phyloP scores from a whole-genome alignment of 2,113 vertebrate genomes.

The Aspidoscelis tigris region DNA sequence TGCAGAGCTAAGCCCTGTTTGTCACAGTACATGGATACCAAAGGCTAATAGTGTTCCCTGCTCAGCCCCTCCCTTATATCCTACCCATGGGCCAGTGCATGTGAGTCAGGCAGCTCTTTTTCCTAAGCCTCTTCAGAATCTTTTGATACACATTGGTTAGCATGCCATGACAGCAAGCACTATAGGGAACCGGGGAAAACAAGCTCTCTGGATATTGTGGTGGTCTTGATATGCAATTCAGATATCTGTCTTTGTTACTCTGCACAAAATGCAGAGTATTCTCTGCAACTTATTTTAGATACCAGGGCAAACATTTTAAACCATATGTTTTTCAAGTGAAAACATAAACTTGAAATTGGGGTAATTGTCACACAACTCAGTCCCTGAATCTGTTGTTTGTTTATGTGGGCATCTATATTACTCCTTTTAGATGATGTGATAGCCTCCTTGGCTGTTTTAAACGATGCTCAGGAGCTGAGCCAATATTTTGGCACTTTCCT shows the following conservation, averaged over 20 bases:
- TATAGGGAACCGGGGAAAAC: background rate
- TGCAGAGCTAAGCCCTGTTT: no score
- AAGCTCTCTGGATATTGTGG: background rate
- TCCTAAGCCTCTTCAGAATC: no score
- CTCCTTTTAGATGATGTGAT: background rate
- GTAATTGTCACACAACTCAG: background rate
- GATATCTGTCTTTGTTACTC: no score
- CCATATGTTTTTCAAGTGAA: background rate
- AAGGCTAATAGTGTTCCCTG: no score
- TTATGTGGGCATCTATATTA: background rate
- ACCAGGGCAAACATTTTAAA: background rate
- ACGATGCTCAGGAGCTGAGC: background rate
- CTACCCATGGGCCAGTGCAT: no score
- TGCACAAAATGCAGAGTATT: no score
- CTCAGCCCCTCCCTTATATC: no score
- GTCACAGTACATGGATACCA: no score
- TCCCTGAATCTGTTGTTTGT: background rate
- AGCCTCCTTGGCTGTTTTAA: background rate
- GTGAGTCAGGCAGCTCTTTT: no score
- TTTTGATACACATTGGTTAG: background rate
- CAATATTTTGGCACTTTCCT: background rate
- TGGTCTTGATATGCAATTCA: background rate
- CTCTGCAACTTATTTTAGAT: background rate
- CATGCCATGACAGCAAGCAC: background rate
- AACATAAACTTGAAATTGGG: background rate